A percentile compares a stretch with the other conserved stretches of the same genome.
Evolutionary conservation across 2,797 vertebrate species (phyloP).

Genomic region (Pelobates cultripes): DNA sequence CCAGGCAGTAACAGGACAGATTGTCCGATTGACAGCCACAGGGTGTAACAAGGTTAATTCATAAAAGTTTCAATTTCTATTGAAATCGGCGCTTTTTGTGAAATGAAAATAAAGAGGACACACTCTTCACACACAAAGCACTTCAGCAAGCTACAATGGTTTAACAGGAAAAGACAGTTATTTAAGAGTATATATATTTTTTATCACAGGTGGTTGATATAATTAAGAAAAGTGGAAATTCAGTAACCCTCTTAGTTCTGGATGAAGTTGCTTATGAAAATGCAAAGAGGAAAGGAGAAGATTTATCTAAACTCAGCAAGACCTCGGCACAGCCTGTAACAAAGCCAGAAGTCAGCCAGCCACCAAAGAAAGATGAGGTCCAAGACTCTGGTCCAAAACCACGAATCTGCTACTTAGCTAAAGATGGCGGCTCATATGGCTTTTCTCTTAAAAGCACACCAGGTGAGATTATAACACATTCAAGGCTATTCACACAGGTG

Average conservation of each 20-base stretch:
- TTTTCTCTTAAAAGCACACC: constrained; percentile 84
- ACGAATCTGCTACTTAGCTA: constrained; percentile 87
- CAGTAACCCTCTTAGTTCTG: constrained; percentile 81
- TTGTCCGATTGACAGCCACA: too few relatives aligned
- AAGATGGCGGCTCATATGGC: constrained; percentile 75
- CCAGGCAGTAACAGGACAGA: too few relatives aligned
- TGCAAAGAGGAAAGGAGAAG: constrained; percentile 73
- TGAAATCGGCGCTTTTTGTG: too few relatives aligned
- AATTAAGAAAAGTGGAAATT: constrained; percentile 77
- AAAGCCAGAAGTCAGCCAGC: constrained; percentile 7
- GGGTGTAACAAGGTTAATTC: too few relatives aligned
- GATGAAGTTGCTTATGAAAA: constrained; percentile 81
- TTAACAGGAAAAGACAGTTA: too few relatives aligned
- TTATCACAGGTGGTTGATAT: constrained; percentile 83
- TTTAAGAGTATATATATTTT: too few relatives aligned
- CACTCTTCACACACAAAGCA: too few relatives aligned
- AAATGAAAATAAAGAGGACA: too few relatives aligned
- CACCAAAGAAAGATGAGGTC: constrained; percentile 42
- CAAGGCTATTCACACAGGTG: too few relatives aligned
- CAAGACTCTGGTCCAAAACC: constrained; percentile 65
- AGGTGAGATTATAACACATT: constrained; percentile 70
- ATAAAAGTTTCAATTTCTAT: too few relatives aligned
- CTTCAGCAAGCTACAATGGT: too few relatives aligned
- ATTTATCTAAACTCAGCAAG: constrained; percentile 69
- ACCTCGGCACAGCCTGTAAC: constrained; percentile 22